Conservation (phyloP, 2,797 vertebrate species). For the Channa striata region DNA sequence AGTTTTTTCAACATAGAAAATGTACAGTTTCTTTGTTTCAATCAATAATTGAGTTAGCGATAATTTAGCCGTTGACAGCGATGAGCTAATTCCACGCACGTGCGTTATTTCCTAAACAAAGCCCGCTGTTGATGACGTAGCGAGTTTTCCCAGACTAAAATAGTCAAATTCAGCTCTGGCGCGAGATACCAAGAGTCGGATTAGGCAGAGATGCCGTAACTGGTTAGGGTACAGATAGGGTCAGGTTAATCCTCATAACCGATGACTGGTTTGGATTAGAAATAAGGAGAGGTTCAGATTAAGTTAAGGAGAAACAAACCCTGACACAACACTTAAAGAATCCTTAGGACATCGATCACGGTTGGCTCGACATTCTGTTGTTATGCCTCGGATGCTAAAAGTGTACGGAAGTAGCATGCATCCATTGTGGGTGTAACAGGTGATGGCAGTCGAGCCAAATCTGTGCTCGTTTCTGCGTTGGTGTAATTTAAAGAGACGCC, state of each 20-base stretch:
- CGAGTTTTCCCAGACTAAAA: slow-evolving; percentile 44
- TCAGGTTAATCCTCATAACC: background rate
- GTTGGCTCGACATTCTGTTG: slow-evolving; percentile 57
- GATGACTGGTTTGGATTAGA: background rate
- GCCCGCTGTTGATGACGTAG: slow-evolving; percentile 65
- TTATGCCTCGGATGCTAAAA: slow-evolving; percentile 48
- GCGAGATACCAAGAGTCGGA: no score
- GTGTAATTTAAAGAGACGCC: slow-evolving; percentile 44
- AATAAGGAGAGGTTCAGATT: no score
- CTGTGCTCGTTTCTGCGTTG: slow-evolving; percentile 37
- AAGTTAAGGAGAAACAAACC: background rate
- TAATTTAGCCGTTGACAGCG: background rate
- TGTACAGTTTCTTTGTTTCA: background rate
- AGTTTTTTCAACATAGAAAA: background rate
- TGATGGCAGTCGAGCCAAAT: slow-evolving; percentile 39
- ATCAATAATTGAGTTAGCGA: background rate
- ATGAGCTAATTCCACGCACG: slow-evolving; percentile 21
- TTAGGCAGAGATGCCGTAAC: background rate
- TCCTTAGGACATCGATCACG: background rate
- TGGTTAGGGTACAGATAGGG: background rate
- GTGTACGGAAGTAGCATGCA: slow-evolving; percentile 85
- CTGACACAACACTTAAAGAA: no score
- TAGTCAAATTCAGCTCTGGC: slow-evolving; percentile 60
- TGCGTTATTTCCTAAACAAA: slow-evolving; percentile 59
- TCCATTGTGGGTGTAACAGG: slow-evolving; percentile 70